phyloP scores from a whole-genome alignment of 2,888 invertebrate genomes.

The Dorcus parallelipipedus region DNA sequence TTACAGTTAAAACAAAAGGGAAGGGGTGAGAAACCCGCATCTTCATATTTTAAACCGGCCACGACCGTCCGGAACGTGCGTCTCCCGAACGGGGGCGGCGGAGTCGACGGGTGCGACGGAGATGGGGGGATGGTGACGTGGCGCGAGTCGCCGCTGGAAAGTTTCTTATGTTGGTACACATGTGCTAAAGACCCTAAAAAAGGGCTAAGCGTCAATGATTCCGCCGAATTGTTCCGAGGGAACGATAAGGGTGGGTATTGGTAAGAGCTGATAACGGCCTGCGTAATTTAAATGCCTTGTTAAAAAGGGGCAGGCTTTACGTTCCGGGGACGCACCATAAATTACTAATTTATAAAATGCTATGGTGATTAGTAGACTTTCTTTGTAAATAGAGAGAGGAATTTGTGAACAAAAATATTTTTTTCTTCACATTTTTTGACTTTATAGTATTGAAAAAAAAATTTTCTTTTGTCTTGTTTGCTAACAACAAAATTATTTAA shows the following conservation, averaged over 20 bases:
- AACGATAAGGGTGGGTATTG: conserved; percentile 42
- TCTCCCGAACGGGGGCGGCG: not conserved
- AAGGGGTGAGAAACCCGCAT: conserved; percentile 40
- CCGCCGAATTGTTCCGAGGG: conserved; percentile 44
- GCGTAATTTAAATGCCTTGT: not conserved
- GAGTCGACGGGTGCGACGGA: conserved; percentile 1
- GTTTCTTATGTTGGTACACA: conserved; percentile 31
- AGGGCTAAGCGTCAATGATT: conserved; percentile 46
- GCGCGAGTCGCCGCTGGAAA: not conserved
- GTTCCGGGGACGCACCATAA: not conserved
- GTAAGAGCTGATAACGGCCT: conserved; percentile 44
- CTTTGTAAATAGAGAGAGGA: too few relatives aligned
- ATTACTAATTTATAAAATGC: not conserved
- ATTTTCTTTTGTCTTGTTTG: too few relatives aligned
- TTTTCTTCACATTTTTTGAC: too few relatives aligned
- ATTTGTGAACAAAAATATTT: too few relatives aligned
- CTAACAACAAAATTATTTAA: too few relatives aligned
- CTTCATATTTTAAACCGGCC: conserved; percentile 25
- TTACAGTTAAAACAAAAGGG: conserved; percentile 40
- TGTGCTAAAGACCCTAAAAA: conserved; percentile 42
- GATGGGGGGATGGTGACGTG: conserved; percentile 6
- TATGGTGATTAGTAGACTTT: not conserved
- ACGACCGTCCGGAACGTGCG: not conserved
- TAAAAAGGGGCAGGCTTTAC: not conserved
- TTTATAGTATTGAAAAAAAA: too few relatives aligned